Conservation (phyloP, 1,140 invertebrate genomes). For the Camponotus pennsylvanicus region DNA sequence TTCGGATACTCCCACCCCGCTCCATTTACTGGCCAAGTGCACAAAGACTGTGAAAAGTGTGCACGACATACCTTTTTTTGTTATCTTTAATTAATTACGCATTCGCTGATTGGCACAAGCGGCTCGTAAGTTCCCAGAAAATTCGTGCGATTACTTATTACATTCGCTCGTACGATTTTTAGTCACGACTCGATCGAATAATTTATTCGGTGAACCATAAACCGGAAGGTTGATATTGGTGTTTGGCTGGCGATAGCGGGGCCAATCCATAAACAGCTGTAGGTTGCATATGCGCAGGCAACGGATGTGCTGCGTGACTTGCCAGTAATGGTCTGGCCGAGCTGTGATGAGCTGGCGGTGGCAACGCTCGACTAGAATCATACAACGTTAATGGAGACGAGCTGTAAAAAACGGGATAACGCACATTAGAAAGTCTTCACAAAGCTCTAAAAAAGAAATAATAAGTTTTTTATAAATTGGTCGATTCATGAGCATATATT, state of each 20-base stretch:
- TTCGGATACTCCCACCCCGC: neutral
- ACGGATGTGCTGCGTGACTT: slow-evolving; percentile 91
- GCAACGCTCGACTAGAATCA: slow-evolving; percentile 90
- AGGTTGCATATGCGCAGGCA: slow-evolving; percentile 94
- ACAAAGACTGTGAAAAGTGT: slow-evolving; percentile 32
- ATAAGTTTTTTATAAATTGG: slow-evolving; percentile 58
- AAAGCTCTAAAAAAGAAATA: slow-evolving; percentile 70
- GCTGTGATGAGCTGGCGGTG: slow-evolving; percentile 94
- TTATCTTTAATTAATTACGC: slow-evolving; percentile 22
- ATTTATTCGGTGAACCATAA: slow-evolving; percentile 92
- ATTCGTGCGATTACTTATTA: slow-evolving; percentile 38
- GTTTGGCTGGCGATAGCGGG: slow-evolving; percentile 91
- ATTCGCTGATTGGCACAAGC: slow-evolving; percentile 36
- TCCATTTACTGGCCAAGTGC: slow-evolving; percentile 16
- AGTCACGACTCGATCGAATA: slow-evolving; percentile 42
- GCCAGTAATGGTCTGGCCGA: slow-evolving; percentile 92
- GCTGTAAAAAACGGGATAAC: slow-evolving; percentile 84
- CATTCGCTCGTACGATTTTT: slow-evolving; percentile 34
- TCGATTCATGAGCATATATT: slow-evolving; percentile 30
- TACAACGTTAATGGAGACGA: slow-evolving; percentile 86
- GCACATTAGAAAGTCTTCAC: slow-evolving; percentile 77
- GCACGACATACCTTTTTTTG: slow-evolving; percentile 12
- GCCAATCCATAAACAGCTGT: slow-evolving; percentile 90
- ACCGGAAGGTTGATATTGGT: slow-evolving; percentile 90
- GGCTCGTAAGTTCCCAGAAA: slow-evolving; percentile 57